These are phyloP conservation scores for Cerastoderma edule DNA, from an alignment of 2,888 invertebrate genomes.

Conservation along the genomic window DNA sequence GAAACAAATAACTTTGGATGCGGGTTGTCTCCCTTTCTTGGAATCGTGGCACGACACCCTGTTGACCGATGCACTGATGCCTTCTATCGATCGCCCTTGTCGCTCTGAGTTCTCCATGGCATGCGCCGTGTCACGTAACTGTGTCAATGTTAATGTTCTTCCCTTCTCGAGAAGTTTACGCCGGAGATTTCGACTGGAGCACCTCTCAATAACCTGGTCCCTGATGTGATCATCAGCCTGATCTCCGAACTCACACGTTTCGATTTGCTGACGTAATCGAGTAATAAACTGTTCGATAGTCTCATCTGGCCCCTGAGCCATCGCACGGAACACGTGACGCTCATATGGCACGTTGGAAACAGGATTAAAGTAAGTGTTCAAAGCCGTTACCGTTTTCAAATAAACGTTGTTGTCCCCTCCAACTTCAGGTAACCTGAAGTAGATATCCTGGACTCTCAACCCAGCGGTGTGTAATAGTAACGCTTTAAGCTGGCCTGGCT, in stretches of 20 bases:
- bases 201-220: slow-evolving; percentile 42
- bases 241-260: slow-evolving; percentile 7
- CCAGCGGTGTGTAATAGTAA: slow-evolving; percentile 43
- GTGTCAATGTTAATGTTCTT: slow-evolving; percentile 33
- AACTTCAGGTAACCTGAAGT: slow-evolving; percentile 22
- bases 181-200: slow-evolving; percentile 25
- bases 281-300: slow-evolving; percentile 50
- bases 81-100: background rate
- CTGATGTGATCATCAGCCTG: background rate
- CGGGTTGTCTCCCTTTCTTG: too few relatives aligned
- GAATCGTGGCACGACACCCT: too few relatives aligned
- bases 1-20: too few relatives aligned
- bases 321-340: slow-evolving; percentile 24
- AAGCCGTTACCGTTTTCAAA: background rate
- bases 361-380: slow-evolving; percentile 32
- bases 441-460: slow-evolving; percentile 32
- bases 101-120: background rate
- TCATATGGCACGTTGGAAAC: slow-evolving; percentile 25
- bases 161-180: slow-evolving; percentile 41
- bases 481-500: slow-evolving; percentile 31
- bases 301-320: slow-evolving; percentile 21
- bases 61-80: background rate
- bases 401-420: background rate
- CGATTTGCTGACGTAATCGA: slow-evolving; percentile 27
- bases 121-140: slow-evolving; percentile 14